Evolutionary conservation across 2,797 vertebrate genomes (phyloP).

Genomic region (Selene dorsalis): DNA sequence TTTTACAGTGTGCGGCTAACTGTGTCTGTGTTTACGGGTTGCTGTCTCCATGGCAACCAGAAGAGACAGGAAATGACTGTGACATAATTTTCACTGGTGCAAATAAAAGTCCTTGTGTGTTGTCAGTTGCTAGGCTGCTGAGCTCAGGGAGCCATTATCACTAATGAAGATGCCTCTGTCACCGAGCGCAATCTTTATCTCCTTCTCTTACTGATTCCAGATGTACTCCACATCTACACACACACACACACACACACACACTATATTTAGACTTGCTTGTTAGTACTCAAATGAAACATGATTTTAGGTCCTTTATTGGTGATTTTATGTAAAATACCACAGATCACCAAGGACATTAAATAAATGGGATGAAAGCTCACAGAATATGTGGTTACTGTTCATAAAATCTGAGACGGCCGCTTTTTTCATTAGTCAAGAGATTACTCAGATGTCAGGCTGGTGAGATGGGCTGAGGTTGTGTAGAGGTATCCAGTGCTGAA

Average conservation of each 20-base stretch:
- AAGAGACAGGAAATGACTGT: conserved; percentile 51
- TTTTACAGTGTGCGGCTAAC: not conserved
- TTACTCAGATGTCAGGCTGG: no score
- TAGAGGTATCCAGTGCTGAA: no score
- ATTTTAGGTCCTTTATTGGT: not conserved
- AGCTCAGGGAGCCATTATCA: conserved; percentile 73
- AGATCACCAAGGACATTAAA: not conserved
- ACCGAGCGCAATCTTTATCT: conserved; percentile 26
- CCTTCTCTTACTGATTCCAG: conserved; percentile 17
- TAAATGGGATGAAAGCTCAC: not conserved
- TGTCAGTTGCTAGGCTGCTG: conserved; percentile 58
- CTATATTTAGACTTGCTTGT: not conserved
- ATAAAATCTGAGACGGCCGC: not conserved
- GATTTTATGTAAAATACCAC: not conserved
- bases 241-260: not conserved
- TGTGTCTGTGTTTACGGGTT: conserved; percentile 74
- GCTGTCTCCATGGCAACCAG: conserved; percentile 85
- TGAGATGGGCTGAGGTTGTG: no score
- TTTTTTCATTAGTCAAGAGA: no score
- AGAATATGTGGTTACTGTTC: not conserved
- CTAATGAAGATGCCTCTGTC: conserved; percentile 77
- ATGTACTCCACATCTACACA: not conserved
- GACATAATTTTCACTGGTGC: conserved; percentile 78
- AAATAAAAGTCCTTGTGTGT: conserved; percentile 38
- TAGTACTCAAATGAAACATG: not conserved